phyloP scores from a whole-genome alignment of 2,888 invertebrate genomes.

The Sphaerophoria taeniata region DNA sequence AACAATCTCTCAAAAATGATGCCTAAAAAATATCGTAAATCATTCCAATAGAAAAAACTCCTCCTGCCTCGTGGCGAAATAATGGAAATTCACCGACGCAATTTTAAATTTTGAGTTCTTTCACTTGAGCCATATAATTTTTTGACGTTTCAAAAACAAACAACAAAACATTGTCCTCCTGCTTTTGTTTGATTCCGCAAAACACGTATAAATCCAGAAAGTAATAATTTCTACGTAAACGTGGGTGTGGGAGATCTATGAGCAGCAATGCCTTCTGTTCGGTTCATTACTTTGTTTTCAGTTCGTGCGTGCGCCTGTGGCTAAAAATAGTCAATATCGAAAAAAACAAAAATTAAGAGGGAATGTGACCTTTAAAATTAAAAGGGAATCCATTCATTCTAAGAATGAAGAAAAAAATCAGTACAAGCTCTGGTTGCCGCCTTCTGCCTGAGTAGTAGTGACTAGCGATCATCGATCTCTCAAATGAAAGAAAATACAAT shows the following conservation, averaged over 20 bases:
- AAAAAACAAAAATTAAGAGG: neutral
- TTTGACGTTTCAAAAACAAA: slow-evolving; percentile 16
- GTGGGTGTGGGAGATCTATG: slow-evolving; percentile 5
- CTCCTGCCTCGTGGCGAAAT: slow-evolving; percentile 26
- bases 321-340: slow-evolving; percentile 37
- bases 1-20: neutral
- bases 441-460: too few relatives aligned
- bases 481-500: slow-evolving; percentile 23
- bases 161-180: neutral
- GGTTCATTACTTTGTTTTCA: slow-evolving; percentile 55
- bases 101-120: slow-evolving; percentile 30
- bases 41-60: neutral
- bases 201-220: neutral
- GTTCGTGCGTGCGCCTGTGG: slow-evolving; percentile 18
- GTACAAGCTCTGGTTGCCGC: neutral
- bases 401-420: neutral
- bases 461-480: slow-evolving; percentile 45
- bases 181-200: neutral
- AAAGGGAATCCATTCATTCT: slow-evolving; percentile 55
- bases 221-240: neutral
- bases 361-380: slow-evolving; percentile 69
- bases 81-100: slow-evolving; percentile 16
- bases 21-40: neutral
- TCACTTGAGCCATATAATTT: slow-evolving; percentile 26
- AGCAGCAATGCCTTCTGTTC: slow-evolving; percentile 4